Evolutionary conservation across 2,113 vertebrate species (phyloP).

Genomic region (Alligator mississippiensis): DNA sequence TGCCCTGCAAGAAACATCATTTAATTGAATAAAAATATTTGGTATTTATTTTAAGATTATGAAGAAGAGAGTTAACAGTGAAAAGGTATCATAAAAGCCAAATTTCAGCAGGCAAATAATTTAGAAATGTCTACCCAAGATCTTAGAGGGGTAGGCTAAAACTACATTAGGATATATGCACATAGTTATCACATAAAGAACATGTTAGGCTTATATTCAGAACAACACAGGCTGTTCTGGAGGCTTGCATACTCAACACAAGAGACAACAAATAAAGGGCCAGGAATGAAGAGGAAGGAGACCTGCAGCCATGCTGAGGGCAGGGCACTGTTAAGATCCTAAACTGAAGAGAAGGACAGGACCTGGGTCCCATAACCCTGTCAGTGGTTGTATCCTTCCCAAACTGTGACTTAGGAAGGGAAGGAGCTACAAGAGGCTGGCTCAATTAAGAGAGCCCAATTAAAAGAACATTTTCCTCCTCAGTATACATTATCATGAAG

Average conservation of each 20-base stretch:
- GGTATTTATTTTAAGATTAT: background rate
- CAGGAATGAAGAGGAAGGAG: background rate
- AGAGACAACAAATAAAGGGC: background rate
- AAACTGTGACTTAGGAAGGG: background rate
- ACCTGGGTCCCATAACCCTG: background rate
- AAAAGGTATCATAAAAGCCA: background rate
- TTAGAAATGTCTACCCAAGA: background rate
- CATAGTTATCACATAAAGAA: background rate
- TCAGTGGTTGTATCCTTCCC: background rate
- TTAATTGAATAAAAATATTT: conserved; percentile 27
- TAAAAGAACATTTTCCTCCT: background rate
- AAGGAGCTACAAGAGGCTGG: too few species aligned
- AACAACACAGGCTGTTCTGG: background rate
- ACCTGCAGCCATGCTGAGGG: background rate
- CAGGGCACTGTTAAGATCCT: background rate
- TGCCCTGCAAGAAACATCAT: conserved; percentile 67
- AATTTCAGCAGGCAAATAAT: background rate
- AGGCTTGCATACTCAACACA: background rate
- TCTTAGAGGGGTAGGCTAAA: background rate
- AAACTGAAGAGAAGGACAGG: background rate
- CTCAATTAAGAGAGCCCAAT: background rate
- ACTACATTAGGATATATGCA: background rate
- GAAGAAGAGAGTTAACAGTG: background rate
- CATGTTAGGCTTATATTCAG: background rate
- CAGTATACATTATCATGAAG: background rate